These are phyloP conservation scores for Craseonycteris thonglongyai DNA, from an alignment of 2,113 vertebrate species.

Conservation along the genomic window DNA sequence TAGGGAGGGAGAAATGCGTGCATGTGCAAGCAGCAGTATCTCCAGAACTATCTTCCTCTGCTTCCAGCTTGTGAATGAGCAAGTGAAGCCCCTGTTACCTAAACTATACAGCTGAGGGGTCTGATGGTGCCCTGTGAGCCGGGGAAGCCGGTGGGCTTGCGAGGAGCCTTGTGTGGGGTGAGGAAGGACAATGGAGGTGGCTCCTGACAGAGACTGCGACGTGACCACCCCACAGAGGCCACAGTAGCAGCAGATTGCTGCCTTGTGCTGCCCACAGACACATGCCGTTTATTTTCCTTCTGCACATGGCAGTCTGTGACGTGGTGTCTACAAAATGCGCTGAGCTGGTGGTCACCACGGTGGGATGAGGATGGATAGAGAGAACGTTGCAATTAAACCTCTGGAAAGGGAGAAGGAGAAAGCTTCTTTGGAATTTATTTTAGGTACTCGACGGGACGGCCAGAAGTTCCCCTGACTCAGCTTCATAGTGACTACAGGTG, in stretches of 20 bases:
- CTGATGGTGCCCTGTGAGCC: too few relatives aligned
- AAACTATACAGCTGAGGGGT: constrained; percentile 42
- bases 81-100: constrained; percentile 58
- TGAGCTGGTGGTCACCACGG: constrained; percentile 50
- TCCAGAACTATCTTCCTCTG: constrained; percentile 15
- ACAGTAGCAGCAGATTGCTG: too few relatives aligned
- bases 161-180: constrained; percentile 74
- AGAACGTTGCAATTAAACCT: constrained; percentile 11
- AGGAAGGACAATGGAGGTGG: constrained; percentile 77
- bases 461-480: constrained; percentile 29
- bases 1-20: not conserved
- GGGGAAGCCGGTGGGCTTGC: too few relatives aligned
- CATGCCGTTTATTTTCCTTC: constrained; percentile 70
- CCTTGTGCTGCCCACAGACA: too few relatives aligned
- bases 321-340: constrained; percentile 62
- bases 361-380: constrained; percentile 10
- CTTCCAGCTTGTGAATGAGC: constrained; percentile 50
- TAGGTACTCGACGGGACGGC: constrained; percentile 27
- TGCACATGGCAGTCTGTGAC: not conserved
- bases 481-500: constrained; percentile 16
- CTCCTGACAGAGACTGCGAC: too few relatives aligned
- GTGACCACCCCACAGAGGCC: too few relatives aligned
- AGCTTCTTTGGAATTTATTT: not conserved
- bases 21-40: not conserved
- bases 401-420: not conserved